Evolutionary conservation across 2,797 vertebrate species (phyloP).

Genomic region (Urosaurus nigricauda): DNA sequence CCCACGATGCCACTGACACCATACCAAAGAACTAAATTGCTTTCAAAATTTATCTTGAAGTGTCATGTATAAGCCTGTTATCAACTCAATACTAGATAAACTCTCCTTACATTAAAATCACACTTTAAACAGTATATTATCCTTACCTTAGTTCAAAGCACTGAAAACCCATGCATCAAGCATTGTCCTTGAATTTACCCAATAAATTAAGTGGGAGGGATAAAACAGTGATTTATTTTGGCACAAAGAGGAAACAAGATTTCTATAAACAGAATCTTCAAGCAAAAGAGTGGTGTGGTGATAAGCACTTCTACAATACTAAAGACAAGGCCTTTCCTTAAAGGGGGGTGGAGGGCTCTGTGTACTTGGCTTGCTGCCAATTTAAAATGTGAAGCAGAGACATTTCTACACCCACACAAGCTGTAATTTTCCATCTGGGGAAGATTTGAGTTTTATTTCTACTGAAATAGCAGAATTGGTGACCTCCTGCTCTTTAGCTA

Average conservation of each 20-base stretch:
- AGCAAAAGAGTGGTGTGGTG: slow-evolving; percentile 44
- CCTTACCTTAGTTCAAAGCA: not conserved
- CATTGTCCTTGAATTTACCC: not conserved
- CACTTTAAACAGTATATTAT: not conserved
- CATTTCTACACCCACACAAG: slow-evolving; percentile 74
- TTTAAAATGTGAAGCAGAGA: slow-evolving; percentile 68
- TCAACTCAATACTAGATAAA: not conserved
- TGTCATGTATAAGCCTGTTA: not conserved
- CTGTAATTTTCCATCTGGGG: slow-evolving; percentile 73
- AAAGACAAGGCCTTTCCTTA: slow-evolving; percentile 46
- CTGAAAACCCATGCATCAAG: not conserved
- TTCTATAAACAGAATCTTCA: not conserved
- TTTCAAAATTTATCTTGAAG: not conserved
- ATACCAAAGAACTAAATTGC: not conserved
- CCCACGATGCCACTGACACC: not conserved
- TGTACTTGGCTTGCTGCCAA: slow-evolving; percentile 65
- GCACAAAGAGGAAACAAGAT: not conserved
- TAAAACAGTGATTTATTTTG: not conserved
- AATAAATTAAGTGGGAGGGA: not conserved
- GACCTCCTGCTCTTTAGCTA: slow-evolving; percentile 53
- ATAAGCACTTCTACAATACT: slow-evolving; percentile 28
- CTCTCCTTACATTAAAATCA: not conserved
- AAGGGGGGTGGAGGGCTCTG: slow-evolving; percentile 50
- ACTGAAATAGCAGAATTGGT: slow-evolving; percentile 45
- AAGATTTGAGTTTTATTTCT: slow-evolving; percentile 63